Evolutionary conservation across 2,113 vertebrate genomes (phyloP), one percentile per base, ranked within the genome.

Genomic region (Boulengeromyrus knoepffleri): DNA sequence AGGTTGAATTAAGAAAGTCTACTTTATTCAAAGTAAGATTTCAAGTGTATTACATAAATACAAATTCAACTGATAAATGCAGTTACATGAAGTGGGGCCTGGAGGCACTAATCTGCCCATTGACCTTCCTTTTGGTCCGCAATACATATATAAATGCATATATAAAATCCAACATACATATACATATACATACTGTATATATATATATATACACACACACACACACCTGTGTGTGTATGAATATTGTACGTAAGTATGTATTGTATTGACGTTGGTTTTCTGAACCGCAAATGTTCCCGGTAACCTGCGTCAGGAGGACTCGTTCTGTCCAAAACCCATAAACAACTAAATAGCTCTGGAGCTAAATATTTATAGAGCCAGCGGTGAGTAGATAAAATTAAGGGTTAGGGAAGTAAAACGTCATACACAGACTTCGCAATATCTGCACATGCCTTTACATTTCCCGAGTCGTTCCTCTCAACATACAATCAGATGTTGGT

Each of bases 351-450:
- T 84, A 53, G 50, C 88, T 89, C 13, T 56, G 31, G 17, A 27
- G 21, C 7, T 84, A 89, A 89, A 89, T 62, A 85, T 85, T 89
- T 85, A 85, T 85, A 58, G 24, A 53, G 49, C 47, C 36, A 85
- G 50, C 17, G 13, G 24, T 49, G 46, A 58, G 74, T 17, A 27
- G 49, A 42, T 46, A 7, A n/a, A 77, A 66, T 74, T 8, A 77
- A 49, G 17, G 13, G 62, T 47, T 42, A 89, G 46, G 3, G n/a
- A 77, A 46, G 45, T 49, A 89, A 36, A 52, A 52, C 53, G 47
- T 17, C 24, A 36, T 87, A 46, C 87, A 46, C 21, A 39, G 17
- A 66, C 9, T 42, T 50, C 39, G 13, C 56, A 45, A 8, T 19
- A 39, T n/a, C 85, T 19, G 6, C 31, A 31, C 47, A 53, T 56